phyloP scores from a whole-genome alignment of 2,797 vertebrate species.

The Enteromius paludinosus region DNA sequence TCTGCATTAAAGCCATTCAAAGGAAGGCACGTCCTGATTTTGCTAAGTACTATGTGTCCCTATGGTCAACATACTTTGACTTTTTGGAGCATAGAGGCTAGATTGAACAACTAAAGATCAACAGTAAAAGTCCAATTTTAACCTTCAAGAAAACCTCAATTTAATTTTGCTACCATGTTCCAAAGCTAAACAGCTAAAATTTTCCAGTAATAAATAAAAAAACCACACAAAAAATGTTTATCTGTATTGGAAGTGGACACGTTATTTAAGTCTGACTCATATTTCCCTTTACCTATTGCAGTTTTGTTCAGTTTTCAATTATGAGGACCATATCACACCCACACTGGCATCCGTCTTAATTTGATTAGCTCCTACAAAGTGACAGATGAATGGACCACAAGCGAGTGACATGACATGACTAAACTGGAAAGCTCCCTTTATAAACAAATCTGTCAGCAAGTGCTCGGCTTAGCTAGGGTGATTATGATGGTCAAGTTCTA shows the following conservation, averaged over 20 bases:
- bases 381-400: slow-evolving; percentile 10
- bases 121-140: not conserved
- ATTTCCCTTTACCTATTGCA: not conserved
- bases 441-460: slow-evolving; percentile 10
- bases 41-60: no score
- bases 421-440: not conserved
- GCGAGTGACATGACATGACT: not conserved
- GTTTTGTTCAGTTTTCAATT: not conserved
- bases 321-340: not conserved
- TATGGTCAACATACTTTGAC: no score
- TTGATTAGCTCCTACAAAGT: slow-evolving; percentile 3
- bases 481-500: not conserved
- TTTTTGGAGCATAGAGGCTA: not conserved
- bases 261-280: not conserved
- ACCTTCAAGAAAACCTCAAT: not conserved
- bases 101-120: not conserved
- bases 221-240: not conserved
- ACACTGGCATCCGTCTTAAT: not conserved
- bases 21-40: no score
- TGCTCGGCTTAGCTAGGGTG: not conserved
- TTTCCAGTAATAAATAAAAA: not conserved
- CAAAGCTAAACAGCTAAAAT: slow-evolving; percentile 3
- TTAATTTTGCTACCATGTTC: not conserved
- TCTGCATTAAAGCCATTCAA: no score
- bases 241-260: not conserved